Percentiles rank a stretch among this genome's conserved stretches.
Conservation (phyloP, 1,140 invertebrate species). For the Drosophila bifasciata region DNA sequence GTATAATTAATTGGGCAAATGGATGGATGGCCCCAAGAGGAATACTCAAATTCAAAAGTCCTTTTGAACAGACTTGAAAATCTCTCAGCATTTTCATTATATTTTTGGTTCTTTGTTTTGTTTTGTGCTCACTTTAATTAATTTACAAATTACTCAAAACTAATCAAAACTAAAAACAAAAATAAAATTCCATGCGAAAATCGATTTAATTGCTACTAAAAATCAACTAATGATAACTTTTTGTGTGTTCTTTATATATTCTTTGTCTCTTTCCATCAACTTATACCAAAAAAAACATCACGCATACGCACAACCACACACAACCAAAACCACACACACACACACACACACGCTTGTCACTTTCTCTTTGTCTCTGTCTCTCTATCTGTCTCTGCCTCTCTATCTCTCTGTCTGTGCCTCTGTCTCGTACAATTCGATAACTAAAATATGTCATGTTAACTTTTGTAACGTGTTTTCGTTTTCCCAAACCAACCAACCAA, state of each 20-base stretch:
- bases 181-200: constrained; percentile 37
- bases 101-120: too few species aligned
- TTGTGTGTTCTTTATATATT: constrained; percentile 77
- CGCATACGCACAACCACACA: constrained; percentile 23
- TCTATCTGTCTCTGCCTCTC: constrained; percentile 10
- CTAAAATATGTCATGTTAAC: constrained; percentile 51
- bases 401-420: constrained; percentile 14
- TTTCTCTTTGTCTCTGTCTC: constrained; percentile 23
- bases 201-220: constrained; percentile 59
- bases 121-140: constrained; percentile 13
- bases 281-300: constrained; percentile 48
- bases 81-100: too few species aligned
- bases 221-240: constrained; percentile 72
- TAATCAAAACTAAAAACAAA: background rate
- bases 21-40: too few species aligned
- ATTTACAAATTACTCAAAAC: constrained; percentile 23
- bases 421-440: constrained; percentile 8
- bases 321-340: constrained; percentile 16
- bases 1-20: too few species aligned
- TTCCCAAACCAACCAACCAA: constrained; percentile 56
- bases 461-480: constrained; percentile 68
- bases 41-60: too few species aligned
- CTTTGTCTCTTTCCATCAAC: constrained; percentile 80
- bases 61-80: too few species aligned
- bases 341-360: constrained; percentile 43